phyloP scores from a whole-genome alignment of 2,113 vertebrate species.

The Steatornis caripensis region DNA sequence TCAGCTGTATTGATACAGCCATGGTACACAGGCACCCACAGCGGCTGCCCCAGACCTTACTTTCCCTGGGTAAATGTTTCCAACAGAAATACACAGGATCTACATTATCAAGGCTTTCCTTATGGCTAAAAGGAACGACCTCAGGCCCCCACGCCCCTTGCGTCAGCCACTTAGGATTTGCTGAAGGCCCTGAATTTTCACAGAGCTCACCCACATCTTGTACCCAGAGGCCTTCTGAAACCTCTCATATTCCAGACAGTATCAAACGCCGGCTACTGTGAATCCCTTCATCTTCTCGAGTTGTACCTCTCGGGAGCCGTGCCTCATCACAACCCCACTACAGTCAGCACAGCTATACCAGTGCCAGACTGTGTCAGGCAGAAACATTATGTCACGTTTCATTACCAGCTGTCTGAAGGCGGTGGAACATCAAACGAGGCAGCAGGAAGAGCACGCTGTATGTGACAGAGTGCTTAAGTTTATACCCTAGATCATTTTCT shows the following conservation, averaged over 20 bases:
- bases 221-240: neutral
- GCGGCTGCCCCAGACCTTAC: neutral
- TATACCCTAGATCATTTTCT: neutral
- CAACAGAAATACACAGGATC: neutral
- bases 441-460: neutral
- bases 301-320: neutral
- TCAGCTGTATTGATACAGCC: neutral
- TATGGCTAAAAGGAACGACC: neutral
- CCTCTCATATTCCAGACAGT: neutral
- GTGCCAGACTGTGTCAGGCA: neutral
- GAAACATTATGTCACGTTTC: neutral
- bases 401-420: neutral
- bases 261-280: neutral
- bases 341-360: neutral
- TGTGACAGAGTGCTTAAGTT: fast-evolving
- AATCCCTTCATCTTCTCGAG: neutral
- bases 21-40: neutral
- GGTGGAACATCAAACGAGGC: fast-evolving
- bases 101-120: neutral
- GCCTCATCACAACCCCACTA: neutral
- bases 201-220: fast-evolving
- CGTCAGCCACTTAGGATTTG: neutral
- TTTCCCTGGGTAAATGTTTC: neutral
- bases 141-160: neutral
- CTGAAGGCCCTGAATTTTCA: neutral